Evolutionary conservation across 2,888 invertebrate species (phyloP).

Genomic region (Drosophila quasianomalipes): DNA sequence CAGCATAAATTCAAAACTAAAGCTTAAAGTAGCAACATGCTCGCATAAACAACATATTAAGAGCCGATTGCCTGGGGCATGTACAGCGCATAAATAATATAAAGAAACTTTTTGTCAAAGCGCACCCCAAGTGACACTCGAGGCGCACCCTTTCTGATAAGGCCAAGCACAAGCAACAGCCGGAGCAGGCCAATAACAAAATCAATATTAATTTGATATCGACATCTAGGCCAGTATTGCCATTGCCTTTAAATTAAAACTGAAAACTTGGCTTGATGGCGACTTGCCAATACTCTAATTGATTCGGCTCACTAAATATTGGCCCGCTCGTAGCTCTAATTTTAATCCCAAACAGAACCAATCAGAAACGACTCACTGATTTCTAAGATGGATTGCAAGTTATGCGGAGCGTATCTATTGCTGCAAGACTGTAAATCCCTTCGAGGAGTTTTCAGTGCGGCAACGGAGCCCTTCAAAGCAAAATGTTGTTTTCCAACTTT

Average conservation of each 20-base stretch:
- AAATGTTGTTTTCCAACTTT: constrained; percentile 72
- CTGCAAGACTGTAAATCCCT: not conserved
- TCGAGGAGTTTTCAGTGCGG: constrained; percentile 35
- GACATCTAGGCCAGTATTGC: constrained; percentile 18
- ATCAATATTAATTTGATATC: constrained; percentile 71
- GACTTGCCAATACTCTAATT: constrained; percentile 38
- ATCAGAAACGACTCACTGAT: not conserved
- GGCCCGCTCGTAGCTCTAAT: not conserved
- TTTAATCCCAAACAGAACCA: not conserved
- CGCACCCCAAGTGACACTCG: constrained; percentile 69
- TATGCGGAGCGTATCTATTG: constrained; percentile 2
- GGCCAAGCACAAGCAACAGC: constrained; percentile 10
- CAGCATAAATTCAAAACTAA: constrained; percentile 66
- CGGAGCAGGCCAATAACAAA: constrained; percentile 61
- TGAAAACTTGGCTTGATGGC: not conserved
- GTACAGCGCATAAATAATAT: constrained; percentile 68
- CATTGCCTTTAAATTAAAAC: constrained; percentile 37
- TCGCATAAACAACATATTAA: constrained; percentile 54
- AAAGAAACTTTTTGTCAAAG: constrained; percentile 75
- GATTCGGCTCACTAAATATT: not conserved
- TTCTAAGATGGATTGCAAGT: not conserved
- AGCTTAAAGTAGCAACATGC: constrained; percentile 25
- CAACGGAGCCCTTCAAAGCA: constrained; percentile 63
- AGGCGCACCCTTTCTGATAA: constrained; percentile 67
- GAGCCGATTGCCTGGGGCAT: constrained; percentile 38